Percentiles rank a stretch among this genome's conserved stretches.
phyloP scores from a whole-genome alignment of 1,140 invertebrate species.

The Microvelia longipes region DNA sequence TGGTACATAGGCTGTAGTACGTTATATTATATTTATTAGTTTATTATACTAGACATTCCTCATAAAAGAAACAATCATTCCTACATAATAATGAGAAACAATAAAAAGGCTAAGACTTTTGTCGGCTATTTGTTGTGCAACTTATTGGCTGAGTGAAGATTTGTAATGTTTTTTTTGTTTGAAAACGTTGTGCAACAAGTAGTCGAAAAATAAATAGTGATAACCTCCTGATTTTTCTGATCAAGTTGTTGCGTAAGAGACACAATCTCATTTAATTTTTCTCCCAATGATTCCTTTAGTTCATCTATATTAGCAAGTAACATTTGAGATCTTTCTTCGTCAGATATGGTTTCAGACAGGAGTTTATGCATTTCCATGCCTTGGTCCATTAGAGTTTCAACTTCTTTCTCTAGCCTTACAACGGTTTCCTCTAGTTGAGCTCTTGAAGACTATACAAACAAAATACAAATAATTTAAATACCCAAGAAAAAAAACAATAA shows the following conservation, averaged over 20 bases:
- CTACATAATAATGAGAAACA: too few species aligned
- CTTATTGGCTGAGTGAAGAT: too few species aligned
- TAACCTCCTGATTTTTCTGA: conserved; percentile 35
- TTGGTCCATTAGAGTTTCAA: conserved; percentile 30
- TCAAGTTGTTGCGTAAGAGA: conserved; percentile 33
- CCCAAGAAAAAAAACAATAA: too few species aligned
- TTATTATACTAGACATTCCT: too few species aligned
- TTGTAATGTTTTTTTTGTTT: too few species aligned
- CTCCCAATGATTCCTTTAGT: conserved; percentile 28
- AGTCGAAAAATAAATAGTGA: conserved; percentile 9
- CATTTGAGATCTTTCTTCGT: conserved; percentile 29
- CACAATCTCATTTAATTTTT: conserved; percentile 26
- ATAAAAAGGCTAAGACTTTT: too few species aligned
- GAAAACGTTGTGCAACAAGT: too few species aligned
- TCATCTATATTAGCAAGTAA: conserved; percentile 29
- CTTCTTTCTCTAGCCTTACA: conserved; percentile 28
- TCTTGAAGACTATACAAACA: conserved; percentile 13
- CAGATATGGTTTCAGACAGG: conserved; percentile 41
- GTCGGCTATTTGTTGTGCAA: too few species aligned
- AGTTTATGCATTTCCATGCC: conserved; percentile 33
- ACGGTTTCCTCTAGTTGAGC: conserved; percentile 28
- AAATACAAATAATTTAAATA: too few species aligned
- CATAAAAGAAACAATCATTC: too few species aligned
- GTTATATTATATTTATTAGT: too few species aligned
- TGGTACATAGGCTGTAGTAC: too few species aligned